These are phyloP conservation scores for Clinocottus analis DNA, from an alignment of 2,113 vertebrate species.

Conservation along the genomic window DNA sequence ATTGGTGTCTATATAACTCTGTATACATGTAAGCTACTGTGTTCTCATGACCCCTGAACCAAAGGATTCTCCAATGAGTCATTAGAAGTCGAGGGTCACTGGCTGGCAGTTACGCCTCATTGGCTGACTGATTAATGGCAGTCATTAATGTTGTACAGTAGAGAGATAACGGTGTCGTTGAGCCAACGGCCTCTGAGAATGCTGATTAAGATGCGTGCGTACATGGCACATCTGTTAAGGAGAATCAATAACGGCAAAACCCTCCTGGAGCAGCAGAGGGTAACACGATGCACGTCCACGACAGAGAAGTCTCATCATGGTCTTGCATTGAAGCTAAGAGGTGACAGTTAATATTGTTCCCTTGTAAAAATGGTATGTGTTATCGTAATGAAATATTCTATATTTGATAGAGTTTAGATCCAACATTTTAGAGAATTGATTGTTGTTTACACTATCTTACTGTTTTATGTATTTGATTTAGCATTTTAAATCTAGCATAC, in stretches of 20 bases:
- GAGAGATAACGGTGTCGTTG: conserved; percentile 53
- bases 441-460: background rate
- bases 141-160: conserved; percentile 58
- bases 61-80: conserved; percentile 42
- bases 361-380: background rate
- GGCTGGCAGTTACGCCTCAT: conserved; percentile 61
- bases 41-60: conserved; percentile 41
- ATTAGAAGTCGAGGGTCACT: conserved; percentile 57
- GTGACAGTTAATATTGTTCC: background rate
- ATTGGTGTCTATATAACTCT: conserved; percentile 53
- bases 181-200: conserved; percentile 49
- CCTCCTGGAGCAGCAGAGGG: background rate
- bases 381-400: background rate
- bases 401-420: background rate
- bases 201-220: conserved; percentile 46
- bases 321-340: background rate
- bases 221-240: conserved; percentile 34
- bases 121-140: conserved; percentile 70
- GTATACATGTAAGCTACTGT: conserved; percentile 17
- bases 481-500: background rate
- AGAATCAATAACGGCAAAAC: conserved; percentile 11
- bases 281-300: background rate
- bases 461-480: background rate
- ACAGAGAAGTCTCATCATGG: background rate
- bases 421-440: background rate